Base-by-base conservation (phyloP, 2,113 vertebrate genomes). In the Cyprinus carpio region DNA sequence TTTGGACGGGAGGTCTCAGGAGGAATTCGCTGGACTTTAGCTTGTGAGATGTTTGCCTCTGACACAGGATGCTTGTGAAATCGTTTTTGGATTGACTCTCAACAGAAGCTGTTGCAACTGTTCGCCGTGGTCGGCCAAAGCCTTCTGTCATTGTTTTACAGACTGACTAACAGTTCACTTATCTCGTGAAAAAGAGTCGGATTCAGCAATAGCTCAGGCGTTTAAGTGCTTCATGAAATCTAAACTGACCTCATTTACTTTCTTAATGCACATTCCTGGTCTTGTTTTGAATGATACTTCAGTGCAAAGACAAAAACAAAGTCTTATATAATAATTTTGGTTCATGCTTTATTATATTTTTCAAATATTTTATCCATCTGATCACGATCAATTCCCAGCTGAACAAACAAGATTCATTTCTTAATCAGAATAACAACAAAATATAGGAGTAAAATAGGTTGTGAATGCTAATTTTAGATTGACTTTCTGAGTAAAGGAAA, bases 71-170 rank as follows among this genome's bases (percentile, higher is more conserved):
- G 54, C 77, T 80, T 80, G 77, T 80, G 77, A 80, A 80, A 80
- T 80, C 34, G 1, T 27, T 80, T 64, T 43, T 80, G 77, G 77
- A 64, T 62, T 27, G 34, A 80, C 77, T 64, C 77, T 64, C 58
- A 43, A 80, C 77, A 80, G 77, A 80, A 80, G 77, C 77, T 80
- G 77, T 80, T 64, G 77, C 77, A 80, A 80, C 77, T 18, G 58
- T 43, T 27, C 58, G 9, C 34, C 12, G 11, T 6, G 11, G 7
- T 8, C 20, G 54, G 76, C 54, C 54, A 40, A 43, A 64, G 13
- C 58, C 31, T 62, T 27, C 77, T 43, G 58, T 80, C 37, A 25
- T 60, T 43, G 34, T 79, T 80, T 18, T 37, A 34, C 49, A 37
- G 27, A 37, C 56, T 46, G 54, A 79, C 54, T 79, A 80, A 80